Percentiles rank a stretch among this genome's conserved stretches.
These are phyloP conservation scores for Ptychoptera albimana DNA, from an alignment of 2,888 invertebrate genomes.

Conservation along the genomic window DNA sequence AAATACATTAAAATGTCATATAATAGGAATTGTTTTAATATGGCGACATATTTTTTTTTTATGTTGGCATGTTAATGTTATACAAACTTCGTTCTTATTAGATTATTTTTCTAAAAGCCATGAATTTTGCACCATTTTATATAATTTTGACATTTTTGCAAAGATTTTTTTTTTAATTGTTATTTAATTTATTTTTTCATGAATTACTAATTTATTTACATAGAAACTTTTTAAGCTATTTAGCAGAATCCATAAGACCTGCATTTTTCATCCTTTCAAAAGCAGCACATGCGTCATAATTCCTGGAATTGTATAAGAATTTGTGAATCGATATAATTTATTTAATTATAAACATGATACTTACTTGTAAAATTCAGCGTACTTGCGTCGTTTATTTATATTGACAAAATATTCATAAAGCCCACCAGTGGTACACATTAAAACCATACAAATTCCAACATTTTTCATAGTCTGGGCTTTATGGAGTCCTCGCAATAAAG, in stretches of 20 bases:
- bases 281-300: conserved; percentile 27
- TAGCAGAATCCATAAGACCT: conserved; percentile 29
- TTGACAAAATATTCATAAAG: conserved; percentile 34
- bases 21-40: no score
- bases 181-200: no score
- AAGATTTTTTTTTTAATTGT: no score
- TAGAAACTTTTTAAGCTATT: background rate
- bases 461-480: conserved; percentile 41
- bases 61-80: no score
- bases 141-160: no score
- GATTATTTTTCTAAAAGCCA: no score
- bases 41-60: no score
- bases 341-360: background rate
- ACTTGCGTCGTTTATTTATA: conserved; percentile 38
- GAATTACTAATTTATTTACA: no score
- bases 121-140: no score
- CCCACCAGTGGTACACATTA: conserved; percentile 29
- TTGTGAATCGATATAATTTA: background rate
- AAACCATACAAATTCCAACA: conserved; percentile 33
- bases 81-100: no score
- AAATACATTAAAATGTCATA: no score
- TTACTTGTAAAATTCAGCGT: conserved; percentile 66
- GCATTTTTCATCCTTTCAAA: conserved; percentile 29
- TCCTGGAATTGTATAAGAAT: conserved; percentile 15
- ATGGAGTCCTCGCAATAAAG: conserved; percentile 55